These are phyloP conservation scores for Acrocephalus kingi DNA, from an alignment of 2,113 vertebrate genomes.

Conservation along the genomic window DNA sequence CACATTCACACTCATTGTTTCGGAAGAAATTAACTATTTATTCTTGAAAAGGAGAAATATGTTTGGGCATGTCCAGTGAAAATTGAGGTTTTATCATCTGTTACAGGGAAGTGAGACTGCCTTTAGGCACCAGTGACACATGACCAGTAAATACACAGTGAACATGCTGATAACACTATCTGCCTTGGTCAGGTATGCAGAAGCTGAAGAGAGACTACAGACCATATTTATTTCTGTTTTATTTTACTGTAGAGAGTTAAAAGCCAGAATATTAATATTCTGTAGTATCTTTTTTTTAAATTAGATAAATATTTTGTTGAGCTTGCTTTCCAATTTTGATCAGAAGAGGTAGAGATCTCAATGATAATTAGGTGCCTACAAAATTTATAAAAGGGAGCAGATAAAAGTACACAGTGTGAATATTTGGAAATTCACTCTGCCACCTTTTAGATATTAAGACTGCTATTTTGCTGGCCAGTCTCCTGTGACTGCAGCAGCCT, in stretches of 20 bases:
- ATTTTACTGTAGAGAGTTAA: background rate
- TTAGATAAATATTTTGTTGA: background rate
- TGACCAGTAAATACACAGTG: background rate
- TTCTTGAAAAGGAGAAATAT: background rate
- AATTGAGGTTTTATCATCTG: constrained; percentile 8
- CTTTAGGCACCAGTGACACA: background rate
- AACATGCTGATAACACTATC: background rate
- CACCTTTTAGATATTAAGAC: background rate
- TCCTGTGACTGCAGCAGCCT: background rate
- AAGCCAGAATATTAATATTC: background rate
- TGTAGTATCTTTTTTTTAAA: background rate
- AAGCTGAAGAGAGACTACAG: background rate
- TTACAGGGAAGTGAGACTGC: background rate
- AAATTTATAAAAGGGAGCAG: background rate
- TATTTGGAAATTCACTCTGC: background rate
- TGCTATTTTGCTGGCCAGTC: background rate
- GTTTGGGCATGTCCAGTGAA: background rate
- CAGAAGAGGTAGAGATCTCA: background rate
- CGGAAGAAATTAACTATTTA: background rate
- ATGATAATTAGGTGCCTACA: background rate
- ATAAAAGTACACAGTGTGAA: background rate
- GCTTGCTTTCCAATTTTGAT: background rate
- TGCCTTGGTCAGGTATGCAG: background rate
- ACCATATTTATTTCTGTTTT: background rate
- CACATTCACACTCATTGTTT: background rate